phyloP scores from a whole-genome alignment of 2,113 vertebrate species.

The Ovis aries region ARS-UI_Ramb_v3.0 NC_056063.1:2471001-2471500 shows the following conservation, averaged over 20 bases:
- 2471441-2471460: neutral
- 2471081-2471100: neutral
- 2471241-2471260: neutral
- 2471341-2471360: neutral
- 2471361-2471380: neutral
- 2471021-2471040: slow-evolving; percentile 46
- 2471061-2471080: neutral
- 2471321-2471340: neutral
- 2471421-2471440: neutral
- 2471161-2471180: neutral
- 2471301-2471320: neutral
- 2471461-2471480: neutral
- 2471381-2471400: neutral
- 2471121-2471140: neutral
- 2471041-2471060: neutral
- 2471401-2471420: neutral
- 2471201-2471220: neutral
- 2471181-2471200: neutral
- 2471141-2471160: neutral
- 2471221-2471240: neutral
- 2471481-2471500: neutral
- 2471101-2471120: neutral
- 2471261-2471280: neutral
- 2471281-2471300: neutral
- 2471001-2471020: neutral